Evolutionary conservation across 53 echinoderm and acorn worm genomes (phyloP), one percentile per base, ranked within the genome.

Genomic region (Arbacia lixula): DNA sequence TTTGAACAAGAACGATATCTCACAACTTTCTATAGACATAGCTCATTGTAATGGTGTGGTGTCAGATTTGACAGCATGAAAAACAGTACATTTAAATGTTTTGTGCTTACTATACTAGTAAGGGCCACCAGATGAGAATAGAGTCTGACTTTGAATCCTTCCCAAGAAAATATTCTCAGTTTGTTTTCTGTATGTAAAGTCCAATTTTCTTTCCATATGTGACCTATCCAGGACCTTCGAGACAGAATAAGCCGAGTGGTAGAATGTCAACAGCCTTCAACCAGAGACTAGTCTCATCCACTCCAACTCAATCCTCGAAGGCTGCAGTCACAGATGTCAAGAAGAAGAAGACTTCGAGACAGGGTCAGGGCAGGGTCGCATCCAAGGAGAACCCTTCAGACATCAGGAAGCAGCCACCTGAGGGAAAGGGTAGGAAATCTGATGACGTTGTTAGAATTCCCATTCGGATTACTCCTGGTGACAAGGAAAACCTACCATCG

Each of bases 211-310:
- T 53, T n/a, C 53, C 6, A 51, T 74, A 1, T 53, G 71, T 46
- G 46, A 46, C 14, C 14, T 46, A 46, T 46, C 46, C 71, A 74
- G 74, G 74, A 12, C 31, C 51, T 29, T 8, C 27, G n/a, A 74
- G 53, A 53, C 46, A 74, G 2, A 74, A 74, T 20, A 77, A 77
- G 28, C 78, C 20, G 40, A 53, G 54, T 32, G 68, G 71, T 43
- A 69, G 36, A 36, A 69, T 53, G 20, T 67, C 67, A 16, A 41
- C 72, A 16, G 40, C 72, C 3, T 84, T 68, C 27, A 84, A 84
- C 36, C 68, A 84, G 32, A 26, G 53, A 37, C 71, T 84, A 25
- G 53, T 68, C 52, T 84, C 71, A 2, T 84, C 84, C 49, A 84
- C 84, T 1, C 84, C 84, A 68, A 84, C 33, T 28, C 63, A 37